Evolutionary conservation across 1,140 invertebrate genomes (phyloP), one percentile per base, ranked within the genome.

Genomic region (Caligus rogercresseyi): DNA sequence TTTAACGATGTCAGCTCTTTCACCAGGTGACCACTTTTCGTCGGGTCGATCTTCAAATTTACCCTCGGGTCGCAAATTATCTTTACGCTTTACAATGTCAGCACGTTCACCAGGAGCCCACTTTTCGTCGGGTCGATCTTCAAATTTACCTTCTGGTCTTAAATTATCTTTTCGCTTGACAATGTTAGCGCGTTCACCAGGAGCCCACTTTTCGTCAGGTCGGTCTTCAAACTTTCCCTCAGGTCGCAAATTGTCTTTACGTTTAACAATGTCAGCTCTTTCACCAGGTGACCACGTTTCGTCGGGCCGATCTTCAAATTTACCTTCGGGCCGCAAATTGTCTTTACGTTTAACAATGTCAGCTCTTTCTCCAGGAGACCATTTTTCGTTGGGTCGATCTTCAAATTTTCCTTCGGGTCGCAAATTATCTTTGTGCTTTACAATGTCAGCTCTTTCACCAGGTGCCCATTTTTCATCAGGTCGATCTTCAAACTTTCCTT

Each of bases 281-380:
- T 68, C 66, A 2, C 66, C 67, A 14, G 60, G 65, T n/a, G 60
- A 53, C 1, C 64, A 65, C 24, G 20, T 56, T 23, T 62, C 61
- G 21, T 62, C 20, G 21, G n/a, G 53, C 14, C 20, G 20, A 13
- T 61, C 65, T 61, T 67, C 59, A 65, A 84, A 69, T 67, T 81
- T 78, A 15, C 83, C 83, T 69, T 84, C 83, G 2, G 81, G 77
- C 11, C 71, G 70, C 0, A 85, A 68, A 66, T 78, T 76, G 63
- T 79, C 77, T 65, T 72, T 67, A 65, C 79, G 68, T 64, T 69
- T 70, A 71, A 65, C 64, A 16, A 74, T 74, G 58, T 69, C 69
- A 2, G 70, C 68, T 64, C 67, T 68, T 53, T 79, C 77, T 68
- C 64, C 74, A 4, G 68, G 60, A 3, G 66, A 55, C 25, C 52